Evolutionary conservation across 2,113 vertebrate species (phyloP), one percentile per base, ranked within the genome.

Genomic region (Tursiops truncatus): DNA sequence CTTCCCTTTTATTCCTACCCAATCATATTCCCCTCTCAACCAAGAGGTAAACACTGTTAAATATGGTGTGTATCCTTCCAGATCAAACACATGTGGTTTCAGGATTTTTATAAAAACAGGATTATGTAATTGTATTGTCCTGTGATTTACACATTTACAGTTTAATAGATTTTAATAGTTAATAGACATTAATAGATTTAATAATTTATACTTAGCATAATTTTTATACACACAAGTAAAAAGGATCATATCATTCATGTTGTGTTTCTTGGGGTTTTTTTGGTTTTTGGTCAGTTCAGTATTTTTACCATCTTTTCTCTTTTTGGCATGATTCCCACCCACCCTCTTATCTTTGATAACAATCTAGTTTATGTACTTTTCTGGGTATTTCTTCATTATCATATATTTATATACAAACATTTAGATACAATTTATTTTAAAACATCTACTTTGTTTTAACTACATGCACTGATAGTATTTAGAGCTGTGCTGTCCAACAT

Each of bases 111-210:
- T 18, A 25, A 23, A 95, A 76, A 70, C 6, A 74, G 7, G 62
- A 91, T 83, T 87, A 77, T 58, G 20, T 41, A 87, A 65, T 41
- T 18, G 20, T 67, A 74, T 15, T 65, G 11, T 68, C 90, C 56
- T 80, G 56, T 62, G 47, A 89, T 21, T 70, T 70, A 70, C n/a
- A 76, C 33, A 89, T 93, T 89, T 94, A 53, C 60, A 85, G 76
- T 89, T 73, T n/a, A 50, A 70, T 58, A 47, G 63, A 23, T 68
- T 44, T 86, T 79, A 77, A 65, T 28, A 50, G 17, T 62, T 62
- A 62, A 62, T 1, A 62, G 60, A 62, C 60, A 10, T 77, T 77
- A 77, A 77, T 47, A 90, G 33, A 62, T 53, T 77, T 50, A 63
- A 85, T 23, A 67, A n/a, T 74, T 60, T 77, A 76, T 56, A 28